Conservation (phyloP, 1,140 invertebrate genomes). For the Lerema accius region DNA sequence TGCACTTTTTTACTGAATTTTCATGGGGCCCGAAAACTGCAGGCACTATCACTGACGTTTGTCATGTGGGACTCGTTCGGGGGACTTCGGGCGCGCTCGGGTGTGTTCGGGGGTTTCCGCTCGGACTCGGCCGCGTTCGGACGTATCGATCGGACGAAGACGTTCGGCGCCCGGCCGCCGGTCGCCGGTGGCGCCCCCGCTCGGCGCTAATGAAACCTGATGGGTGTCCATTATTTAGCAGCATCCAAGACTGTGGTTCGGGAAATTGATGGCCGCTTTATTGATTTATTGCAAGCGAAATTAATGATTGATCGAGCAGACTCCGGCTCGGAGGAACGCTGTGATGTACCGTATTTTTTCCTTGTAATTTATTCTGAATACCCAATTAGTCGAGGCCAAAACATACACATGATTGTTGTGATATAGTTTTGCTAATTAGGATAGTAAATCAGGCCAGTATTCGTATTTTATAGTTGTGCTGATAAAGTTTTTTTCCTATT, state of each 20-base stretch:
- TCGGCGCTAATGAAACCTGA: slow-evolving; percentile 71
- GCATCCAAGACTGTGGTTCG: slow-evolving; percentile 59
- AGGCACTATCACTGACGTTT: slow-evolving; percentile 71
- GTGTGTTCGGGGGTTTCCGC: slow-evolving; percentile 41
- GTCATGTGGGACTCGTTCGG: slow-evolving; percentile 68
- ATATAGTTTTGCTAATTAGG: neutral
- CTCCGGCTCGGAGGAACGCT: slow-evolving; percentile 2
- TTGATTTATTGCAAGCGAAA: slow-evolving; percentile 73
- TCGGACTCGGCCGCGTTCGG: slow-evolving; percentile 20
- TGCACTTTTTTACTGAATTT: slow-evolving; percentile 74
- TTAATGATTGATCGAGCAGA: slow-evolving; percentile 65
- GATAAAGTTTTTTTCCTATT: no score
- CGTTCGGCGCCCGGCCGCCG: slow-evolving; percentile 67
- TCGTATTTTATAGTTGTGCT: neutral
- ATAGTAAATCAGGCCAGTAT: no score
- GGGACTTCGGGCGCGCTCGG: slow-evolving; percentile 45
- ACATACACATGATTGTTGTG: neutral
- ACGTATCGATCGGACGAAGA: slow-evolving; percentile 62
- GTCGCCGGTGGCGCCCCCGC: slow-evolving; percentile 70
- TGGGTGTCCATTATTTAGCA: slow-evolving; percentile 77
- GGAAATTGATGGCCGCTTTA: slow-evolving; percentile 77
- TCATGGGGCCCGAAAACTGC: slow-evolving; percentile 70
- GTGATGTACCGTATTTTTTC: slow-evolving; percentile 8
- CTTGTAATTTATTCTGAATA: neutral
- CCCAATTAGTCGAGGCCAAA: slow-evolving; percentile 2